phyloP scores from a whole-genome alignment of 53 echinoderm and acorn worm species.

The Echinarachnius parma region DNA sequence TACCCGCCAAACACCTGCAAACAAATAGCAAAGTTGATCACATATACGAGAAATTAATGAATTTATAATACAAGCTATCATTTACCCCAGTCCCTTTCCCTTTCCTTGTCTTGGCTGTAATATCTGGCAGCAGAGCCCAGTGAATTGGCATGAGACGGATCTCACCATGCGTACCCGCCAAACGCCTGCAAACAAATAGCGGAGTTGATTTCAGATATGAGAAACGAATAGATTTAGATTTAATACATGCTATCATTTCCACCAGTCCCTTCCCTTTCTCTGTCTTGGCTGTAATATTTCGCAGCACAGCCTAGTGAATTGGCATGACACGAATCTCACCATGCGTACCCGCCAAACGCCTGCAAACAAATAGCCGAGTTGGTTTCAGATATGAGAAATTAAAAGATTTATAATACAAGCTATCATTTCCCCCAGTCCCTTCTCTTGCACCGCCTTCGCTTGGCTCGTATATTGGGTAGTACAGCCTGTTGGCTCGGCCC shows the following conservation, averaged over 20 bases:
- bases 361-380: constrained; percentile 20
- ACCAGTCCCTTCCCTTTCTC: constrained; percentile 22
- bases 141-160: constrained; percentile 90
- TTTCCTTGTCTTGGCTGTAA: constrained; percentile 57
- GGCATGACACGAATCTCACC: constrained; percentile 94
- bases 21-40: background rate
- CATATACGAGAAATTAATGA: background rate
- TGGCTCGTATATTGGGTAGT: too few species aligned
- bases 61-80: background rate
- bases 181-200: constrained; percentile 65
- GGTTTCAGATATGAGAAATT: background rate
- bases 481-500: too few species aligned
- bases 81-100: constrained; percentile 20
- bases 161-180: constrained; percentile 98
- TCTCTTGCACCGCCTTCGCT: constrained; percentile 4
- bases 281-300: constrained; percentile 61
- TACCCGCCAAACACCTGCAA: too few species aligned
- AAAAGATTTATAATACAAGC: background rate
- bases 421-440: too few species aligned
- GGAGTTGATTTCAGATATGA: background rate
- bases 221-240: background rate
- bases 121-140: constrained; percentile 79
- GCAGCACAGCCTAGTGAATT: constrained; percentile 89
- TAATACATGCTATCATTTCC: too few species aligned
- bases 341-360: constrained; percentile 96